Conservation (phyloP, 2,113 vertebrate species). For the Actenoides hombroni region DNA sequence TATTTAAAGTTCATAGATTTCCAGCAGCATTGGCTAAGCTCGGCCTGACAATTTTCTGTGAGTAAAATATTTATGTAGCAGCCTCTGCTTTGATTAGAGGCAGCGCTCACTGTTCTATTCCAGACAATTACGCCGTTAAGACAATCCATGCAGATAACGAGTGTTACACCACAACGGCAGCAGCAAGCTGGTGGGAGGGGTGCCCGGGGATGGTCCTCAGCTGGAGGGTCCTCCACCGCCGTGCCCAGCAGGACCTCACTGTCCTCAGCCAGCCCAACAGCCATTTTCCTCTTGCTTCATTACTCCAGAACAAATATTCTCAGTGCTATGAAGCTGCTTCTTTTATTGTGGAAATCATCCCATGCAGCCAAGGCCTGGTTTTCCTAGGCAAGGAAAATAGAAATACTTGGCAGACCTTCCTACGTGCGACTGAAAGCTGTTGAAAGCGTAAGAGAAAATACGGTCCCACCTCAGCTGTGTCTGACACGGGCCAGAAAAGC, state of each 20-base stretch:
- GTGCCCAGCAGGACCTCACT: background rate
- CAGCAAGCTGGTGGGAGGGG: background rate
- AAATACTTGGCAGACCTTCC: background rate
- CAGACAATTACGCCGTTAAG: background rate
- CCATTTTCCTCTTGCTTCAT: background rate
- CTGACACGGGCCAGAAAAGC: background rate
- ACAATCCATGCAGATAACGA: background rate
- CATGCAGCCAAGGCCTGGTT: background rate
- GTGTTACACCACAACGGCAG: background rate
- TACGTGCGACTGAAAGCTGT: background rate
- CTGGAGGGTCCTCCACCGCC: background rate
- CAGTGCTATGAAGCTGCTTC: background rate
- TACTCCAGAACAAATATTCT: background rate
- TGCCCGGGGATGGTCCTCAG: background rate
- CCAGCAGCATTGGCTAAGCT: background rate
- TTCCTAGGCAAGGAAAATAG: background rate
- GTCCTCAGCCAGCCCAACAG: background rate
- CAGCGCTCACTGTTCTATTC: background rate
- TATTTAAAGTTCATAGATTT: conserved; percentile 2
- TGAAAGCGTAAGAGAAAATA: background rate
- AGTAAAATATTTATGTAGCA: background rate
- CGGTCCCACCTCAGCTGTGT: background rate
- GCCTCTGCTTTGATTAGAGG: background rate
- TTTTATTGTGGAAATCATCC: background rate
- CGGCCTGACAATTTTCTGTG: background rate